Evolutionary conservation across 2,888 invertebrate species (phyloP).

Genomic region (Melanchra persicariae): DNA sequence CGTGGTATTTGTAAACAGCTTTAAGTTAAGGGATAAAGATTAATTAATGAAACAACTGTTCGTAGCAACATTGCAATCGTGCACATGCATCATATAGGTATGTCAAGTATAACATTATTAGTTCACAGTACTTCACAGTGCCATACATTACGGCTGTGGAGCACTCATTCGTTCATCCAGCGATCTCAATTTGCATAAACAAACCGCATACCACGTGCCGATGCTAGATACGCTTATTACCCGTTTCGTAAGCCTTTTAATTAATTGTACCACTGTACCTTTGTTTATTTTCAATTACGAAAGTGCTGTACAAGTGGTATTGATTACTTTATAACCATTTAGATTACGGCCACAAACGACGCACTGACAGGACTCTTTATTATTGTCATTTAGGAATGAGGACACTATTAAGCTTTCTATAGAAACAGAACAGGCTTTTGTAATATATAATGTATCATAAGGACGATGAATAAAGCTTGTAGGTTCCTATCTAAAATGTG

Average conservation of each 20-base stretch:
- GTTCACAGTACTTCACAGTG: slow-evolving; percentile 24
- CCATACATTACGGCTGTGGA: slow-evolving; percentile 37
- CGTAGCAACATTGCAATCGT: slow-evolving; percentile 10
- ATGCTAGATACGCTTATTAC: slow-evolving; percentile 37
- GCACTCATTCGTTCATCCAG: slow-evolving; percentile 42
- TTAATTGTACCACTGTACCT: slow-evolving; percentile 46
- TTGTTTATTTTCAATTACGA: slow-evolving; percentile 53
- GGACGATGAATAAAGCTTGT: slow-evolving; percentile 19
- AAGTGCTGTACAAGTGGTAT: slow-evolving; percentile 36
- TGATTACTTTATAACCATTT: slow-evolving; percentile 46
- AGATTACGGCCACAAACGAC: slow-evolving; percentile 26
- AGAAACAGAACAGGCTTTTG: slow-evolving; percentile 1
- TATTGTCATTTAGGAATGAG: slow-evolving; percentile 26
- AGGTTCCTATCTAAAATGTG: neutral
- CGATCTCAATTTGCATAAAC: slow-evolving; percentile 58
- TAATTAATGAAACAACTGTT: slow-evolving; percentile 40
- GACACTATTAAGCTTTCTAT: slow-evolving; percentile 24
- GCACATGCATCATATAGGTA: slow-evolving; percentile 22
- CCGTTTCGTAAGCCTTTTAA: slow-evolving; percentile 36
- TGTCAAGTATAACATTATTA: slow-evolving; percentile 40
- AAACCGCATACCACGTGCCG: slow-evolving; percentile 50
- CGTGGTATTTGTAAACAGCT: neutral
- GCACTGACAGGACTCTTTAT: slow-evolving; percentile 16
- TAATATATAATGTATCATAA: too few species aligned
- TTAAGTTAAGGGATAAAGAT: slow-evolving; percentile 8